Evolutionary conservation across 2,888 invertebrate genomes (phyloP), one percentile per base, ranked within the genome.

Genomic region (Hipparchia sbordonii): DNA sequence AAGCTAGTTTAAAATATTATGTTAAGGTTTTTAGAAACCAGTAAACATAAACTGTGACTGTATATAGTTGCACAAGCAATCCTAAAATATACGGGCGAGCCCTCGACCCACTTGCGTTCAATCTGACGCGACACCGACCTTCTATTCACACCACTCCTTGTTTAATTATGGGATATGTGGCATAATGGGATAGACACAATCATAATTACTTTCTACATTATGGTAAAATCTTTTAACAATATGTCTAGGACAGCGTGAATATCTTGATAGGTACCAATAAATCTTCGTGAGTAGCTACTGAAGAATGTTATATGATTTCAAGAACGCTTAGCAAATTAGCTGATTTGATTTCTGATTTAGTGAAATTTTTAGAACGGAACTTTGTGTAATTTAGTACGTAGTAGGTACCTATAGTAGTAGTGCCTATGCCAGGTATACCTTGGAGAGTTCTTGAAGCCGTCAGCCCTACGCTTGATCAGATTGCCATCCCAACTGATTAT

Each of bases 61-160:
- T 52, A 60, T 46, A 82, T 76, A 73, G 83, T 91, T 92, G 86
- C 88, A 88, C 85, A 90, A 90, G 85, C 77, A 76, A 79, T 83
- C 88, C 87, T 77, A 90, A 91, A 91, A 92, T 92, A 91, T 78
- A 72, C 79, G 71, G 76, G 56, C 75, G 56, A 60, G 48, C 82
- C 90, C 92, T 91, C 92, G 92, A 92, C 92, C 91, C 78, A 89
- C 77, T 85, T 92, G 52, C 13, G 54, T 74, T 56, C 7, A 46
- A 48, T 66, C 61, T 75, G 60, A 72, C 75, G 69, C 73, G 74
- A 74, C 72, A 70, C 60, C 75, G 74, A 68, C 75, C 75, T 75
- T 72, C 72, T 67, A 63, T 71, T 51, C 23, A 67, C 72, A 63
- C 71, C 72, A 67, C 72, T 70, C 65, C 73, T 75, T 69, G 67